Conservation (phyloP, 2,797 vertebrate genomes). For the Lagocephalus sceleratus region DNA sequence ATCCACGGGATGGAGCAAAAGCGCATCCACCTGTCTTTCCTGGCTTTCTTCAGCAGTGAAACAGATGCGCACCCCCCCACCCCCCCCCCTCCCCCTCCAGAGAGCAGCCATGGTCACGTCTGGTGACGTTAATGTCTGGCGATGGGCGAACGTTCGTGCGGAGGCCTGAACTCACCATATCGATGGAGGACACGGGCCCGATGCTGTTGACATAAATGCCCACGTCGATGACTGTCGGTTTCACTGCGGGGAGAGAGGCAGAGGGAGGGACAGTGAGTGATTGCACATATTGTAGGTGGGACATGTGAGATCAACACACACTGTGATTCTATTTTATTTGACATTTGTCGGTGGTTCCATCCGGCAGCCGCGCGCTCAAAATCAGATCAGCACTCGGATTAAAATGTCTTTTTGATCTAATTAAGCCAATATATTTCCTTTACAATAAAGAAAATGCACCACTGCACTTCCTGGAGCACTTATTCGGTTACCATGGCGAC, state of each 20-base stretch:
- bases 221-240: slow-evolving; percentile 92
- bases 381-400: slow-evolving; percentile 12
- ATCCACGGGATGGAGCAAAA: slow-evolving; percentile 17
- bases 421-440: too few relatives aligned
- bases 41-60: slow-evolving; percentile 6
- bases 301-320: slow-evolving; percentile 10
- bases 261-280: slow-evolving; percentile 43
- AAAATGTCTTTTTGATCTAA: slow-evolving; percentile 20
- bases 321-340: slow-evolving; percentile 5
- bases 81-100: background rate
- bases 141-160: slow-evolving; percentile 1
- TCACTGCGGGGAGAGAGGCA: slow-evolving; percentile 77
- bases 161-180: slow-evolving; percentile 86
- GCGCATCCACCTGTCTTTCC: slow-evolving; percentile 37
- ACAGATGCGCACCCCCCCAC: slow-evolving; percentile 22
- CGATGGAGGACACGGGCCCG: slow-evolving; percentile 96
- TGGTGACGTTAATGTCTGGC: slow-evolving; percentile 13
- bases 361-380: background rate
- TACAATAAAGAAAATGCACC: too few relatives aligned
- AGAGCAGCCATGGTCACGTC: slow-evolving; percentile 15
- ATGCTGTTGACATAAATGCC: slow-evolving; percentile 98
- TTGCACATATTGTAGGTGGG: slow-evolving; percentile 12
- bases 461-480: slow-evolving; percentile 36
- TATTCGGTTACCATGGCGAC: slow-evolving; percentile 50
- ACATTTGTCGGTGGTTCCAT: slow-evolving; percentile 17